Conservation (phyloP, 2,797 vertebrate genomes). For the Enteromius treurensis region DNA sequence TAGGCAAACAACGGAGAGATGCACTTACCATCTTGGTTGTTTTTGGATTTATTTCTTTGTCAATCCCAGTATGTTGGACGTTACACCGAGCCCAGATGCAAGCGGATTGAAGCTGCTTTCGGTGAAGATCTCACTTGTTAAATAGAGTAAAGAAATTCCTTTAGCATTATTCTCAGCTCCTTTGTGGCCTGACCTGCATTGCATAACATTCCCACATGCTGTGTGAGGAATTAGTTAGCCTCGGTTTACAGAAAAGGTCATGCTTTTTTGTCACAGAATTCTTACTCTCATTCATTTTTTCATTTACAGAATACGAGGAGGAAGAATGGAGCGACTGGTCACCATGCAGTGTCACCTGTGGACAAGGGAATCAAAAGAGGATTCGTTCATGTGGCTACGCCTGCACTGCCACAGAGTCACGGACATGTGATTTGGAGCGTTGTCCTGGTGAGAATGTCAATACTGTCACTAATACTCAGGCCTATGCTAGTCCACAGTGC, state of each 20-base stretch:
- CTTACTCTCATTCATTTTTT: constrained; percentile 26
- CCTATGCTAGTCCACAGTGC: background rate
- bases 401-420: constrained; percentile 78
- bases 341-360: constrained; percentile 79
- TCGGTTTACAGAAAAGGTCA: constrained; percentile 56
- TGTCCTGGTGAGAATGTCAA: constrained; percentile 76
- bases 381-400: constrained; percentile 79
- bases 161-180: constrained; percentile 2
- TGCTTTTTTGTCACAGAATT: constrained; percentile 46
- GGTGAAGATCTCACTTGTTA: constrained; percentile 13
- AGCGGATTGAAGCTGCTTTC: constrained; percentile 24
- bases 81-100: constrained; percentile 30
- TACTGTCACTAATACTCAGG: background rate
- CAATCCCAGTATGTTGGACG: constrained; percentile 13
- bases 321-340: constrained; percentile 85
- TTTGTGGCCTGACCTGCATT: constrained; percentile 59
- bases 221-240: constrained; percentile 65
- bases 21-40: constrained; percentile 36
- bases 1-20: constrained; percentile 53
- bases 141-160: background rate
- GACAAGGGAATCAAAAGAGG: constrained; percentile 79
- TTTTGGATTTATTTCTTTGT: constrained; percentile 38
- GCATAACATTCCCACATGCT: constrained; percentile 66
- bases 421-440: constrained; percentile 72
- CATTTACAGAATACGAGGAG: constrained; percentile 74